Evolutionary conservation across 2,113 vertebrate species (phyloP), one percentile per base, ranked within the genome.

Genomic region (Callospermophilus lateralis): DNA sequence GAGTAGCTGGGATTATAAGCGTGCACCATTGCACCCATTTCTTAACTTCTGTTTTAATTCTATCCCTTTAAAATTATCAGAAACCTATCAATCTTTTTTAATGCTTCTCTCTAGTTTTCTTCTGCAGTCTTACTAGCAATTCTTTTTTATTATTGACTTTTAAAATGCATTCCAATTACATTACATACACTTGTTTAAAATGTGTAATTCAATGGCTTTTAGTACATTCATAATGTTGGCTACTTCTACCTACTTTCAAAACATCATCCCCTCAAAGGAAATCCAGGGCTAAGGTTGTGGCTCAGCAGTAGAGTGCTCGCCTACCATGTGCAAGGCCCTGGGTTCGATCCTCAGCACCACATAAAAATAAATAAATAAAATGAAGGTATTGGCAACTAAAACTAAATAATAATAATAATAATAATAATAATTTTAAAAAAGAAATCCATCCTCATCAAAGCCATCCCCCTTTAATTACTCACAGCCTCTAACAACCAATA

Each of bases 161-260:
- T 22, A 22, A 24, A 58, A 22, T 39, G 9, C 37, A 24, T 20
- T 73, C 1, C 72, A 39, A 22, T n/a, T 22, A 87, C 5, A 34
- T 72, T 77, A 90, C 37, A 34, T 39, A 79, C 93, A 84, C 72
- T 48, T 70, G 34, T 90, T 48, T 93, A n/a, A 78, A 77, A 24
- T 45, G 10, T 20, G 13, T 8, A 89, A 13, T 12, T 48, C 45
- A 68, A 26, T 70, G 34, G n/a, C 55, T 84, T 93, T 92, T 34
- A 42, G 26, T 39, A 53, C 5, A 39, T 84, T 51, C 37, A 81
- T 32, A 78, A 39, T 72, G 2, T 63, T 34, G 51, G n/a, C 67
- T 45, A 53, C 24, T 20, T 68, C 53, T 55, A 3, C 30, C 45
- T 63, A 48, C 3, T 83, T 92, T 51, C 63, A 92, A 92, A 63